Evolutionary conservation across 2,113 vertebrate genomes (phyloP), one percentile per base, ranked within the genome.

Genomic region (Rhagologus leucostigma): DNA sequence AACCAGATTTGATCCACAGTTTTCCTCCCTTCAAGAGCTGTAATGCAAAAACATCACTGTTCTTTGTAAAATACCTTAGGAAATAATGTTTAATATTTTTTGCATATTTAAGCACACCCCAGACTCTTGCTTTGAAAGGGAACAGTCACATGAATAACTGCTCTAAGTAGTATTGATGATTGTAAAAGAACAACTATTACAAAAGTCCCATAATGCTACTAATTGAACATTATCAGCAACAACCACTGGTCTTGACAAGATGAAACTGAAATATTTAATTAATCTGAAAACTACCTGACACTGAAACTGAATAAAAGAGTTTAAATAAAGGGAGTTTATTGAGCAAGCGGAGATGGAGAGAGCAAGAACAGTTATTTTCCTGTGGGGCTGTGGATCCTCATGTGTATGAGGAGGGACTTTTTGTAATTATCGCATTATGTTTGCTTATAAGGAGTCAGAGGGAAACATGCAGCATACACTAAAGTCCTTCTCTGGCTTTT

Each of bases 381-480:
- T 3, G 0, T 9, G 21, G 13, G 24, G 11, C 37, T 79, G 27
- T 71, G 39, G 29, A 76, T 35, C 18, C 9, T 56, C 17, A 3
- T 16, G 47, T 60, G 23, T 33, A 33, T 4, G 3, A 60, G 8
- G 9, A 41, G 29, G 6, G 26, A 46, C 13, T 30, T 85, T 64
- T 49, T 52, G 15, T 8, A 60, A 32, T 57, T 69, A 60, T 6
- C 30, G 41, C 22, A 47, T 75, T 20, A 1, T 2, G 16, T 68
- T 69, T 32, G 9, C 57, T 84, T 78, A 30, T 70, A 42, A 27
- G 13, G 17, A 95, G 17, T 11, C 8, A 18, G 42, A 90, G 19
- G 0, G 9, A 80, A 73, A 86, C 13, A 41, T 0, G 1, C 22
- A 77, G 55, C 56, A 52, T 0, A 2, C 9, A 3, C 19, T 41